phyloP scores from a whole-genome alignment of 2,797 vertebrate genomes.

The Yasuhikotakia modesta region DNA sequence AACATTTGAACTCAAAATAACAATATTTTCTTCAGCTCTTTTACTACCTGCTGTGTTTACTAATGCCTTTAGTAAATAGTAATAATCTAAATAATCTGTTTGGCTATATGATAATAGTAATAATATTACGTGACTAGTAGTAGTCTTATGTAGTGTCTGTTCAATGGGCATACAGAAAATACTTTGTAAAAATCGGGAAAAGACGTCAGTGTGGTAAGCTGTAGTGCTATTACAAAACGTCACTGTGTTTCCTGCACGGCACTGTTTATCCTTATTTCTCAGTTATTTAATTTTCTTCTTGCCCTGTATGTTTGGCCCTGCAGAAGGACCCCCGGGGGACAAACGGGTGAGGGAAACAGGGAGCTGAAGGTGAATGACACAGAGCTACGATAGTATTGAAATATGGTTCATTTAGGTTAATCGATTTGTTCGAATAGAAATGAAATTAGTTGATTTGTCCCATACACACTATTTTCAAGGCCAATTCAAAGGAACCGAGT shows the following conservation, averaged over 20 bases:
- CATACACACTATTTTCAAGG: background rate
- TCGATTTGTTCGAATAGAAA: conserved; percentile 16
- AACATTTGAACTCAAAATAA: background rate
- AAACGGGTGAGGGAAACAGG: conserved; percentile 52
- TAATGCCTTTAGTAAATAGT: background rate
- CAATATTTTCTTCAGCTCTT: background rate
- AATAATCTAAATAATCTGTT: no score
- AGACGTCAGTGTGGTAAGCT: no score
- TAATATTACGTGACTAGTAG: no score
- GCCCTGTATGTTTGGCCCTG: conserved; percentile 64
- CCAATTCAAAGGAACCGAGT: background rate
- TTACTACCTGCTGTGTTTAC: background rate
- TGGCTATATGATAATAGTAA: no score
- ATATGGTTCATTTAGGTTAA: conserved; percentile 2
- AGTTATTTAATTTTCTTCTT: conserved; percentile 18
- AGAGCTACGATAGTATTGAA: background rate
- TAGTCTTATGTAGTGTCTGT: background rate
- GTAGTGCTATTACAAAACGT: background rate
- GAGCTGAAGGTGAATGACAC: background rate
- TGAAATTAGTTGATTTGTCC: background rate
- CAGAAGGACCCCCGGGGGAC: conserved; percentile 55
- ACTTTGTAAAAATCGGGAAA: no score
- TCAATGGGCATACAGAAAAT: no score
- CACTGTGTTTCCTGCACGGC: background rate
- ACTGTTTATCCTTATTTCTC: background rate